A percentile compares a stretch with the other conserved stretches of the same genome.
Evolutionary conservation across 2,797 vertebrate genomes (phyloP).

Genomic region (Lagorchestes hirsutus): DNA sequence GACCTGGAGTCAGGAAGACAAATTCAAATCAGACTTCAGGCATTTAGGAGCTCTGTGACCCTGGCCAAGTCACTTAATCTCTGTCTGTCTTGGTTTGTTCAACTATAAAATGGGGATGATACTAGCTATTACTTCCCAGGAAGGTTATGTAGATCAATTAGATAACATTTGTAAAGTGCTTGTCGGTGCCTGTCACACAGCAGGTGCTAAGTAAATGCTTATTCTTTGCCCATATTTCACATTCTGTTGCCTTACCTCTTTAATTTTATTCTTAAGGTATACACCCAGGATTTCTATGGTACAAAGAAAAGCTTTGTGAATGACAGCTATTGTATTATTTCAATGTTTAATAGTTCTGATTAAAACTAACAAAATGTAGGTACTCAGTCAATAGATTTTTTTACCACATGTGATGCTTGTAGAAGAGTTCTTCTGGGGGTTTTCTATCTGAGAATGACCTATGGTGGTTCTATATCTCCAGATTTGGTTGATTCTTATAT

Average conservation of each 20-base stretch:
- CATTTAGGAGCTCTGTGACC: neutral
- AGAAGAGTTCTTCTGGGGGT: neutral
- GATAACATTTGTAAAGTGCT: neutral
- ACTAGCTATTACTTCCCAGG: neutral
- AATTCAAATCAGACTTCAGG: neutral
- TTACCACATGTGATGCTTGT: neutral
- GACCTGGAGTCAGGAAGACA: neutral
- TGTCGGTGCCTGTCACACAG: neutral
- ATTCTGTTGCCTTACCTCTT: neutral
- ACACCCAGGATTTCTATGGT: neutral
- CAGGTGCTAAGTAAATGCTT: neutral
- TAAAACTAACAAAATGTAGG: neutral
- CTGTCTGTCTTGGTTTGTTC: neutral
- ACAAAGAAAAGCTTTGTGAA: neutral
- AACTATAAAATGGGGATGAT: neutral
- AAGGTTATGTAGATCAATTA: neutral
- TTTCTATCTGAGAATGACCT: neutral
- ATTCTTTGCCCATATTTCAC: neutral
- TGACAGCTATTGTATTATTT: neutral
- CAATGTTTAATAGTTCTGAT: neutral
- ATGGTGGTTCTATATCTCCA: neutral
- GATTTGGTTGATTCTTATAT: neutral
- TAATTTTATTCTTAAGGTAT: conserved; percentile 35
- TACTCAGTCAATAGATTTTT: neutral
- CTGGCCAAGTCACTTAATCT: neutral